Evolutionary conservation across 2,113 vertebrate species (phyloP), one percentile per base, ranked within the genome.

Genomic region (Montifringilla adamsi): DNA sequence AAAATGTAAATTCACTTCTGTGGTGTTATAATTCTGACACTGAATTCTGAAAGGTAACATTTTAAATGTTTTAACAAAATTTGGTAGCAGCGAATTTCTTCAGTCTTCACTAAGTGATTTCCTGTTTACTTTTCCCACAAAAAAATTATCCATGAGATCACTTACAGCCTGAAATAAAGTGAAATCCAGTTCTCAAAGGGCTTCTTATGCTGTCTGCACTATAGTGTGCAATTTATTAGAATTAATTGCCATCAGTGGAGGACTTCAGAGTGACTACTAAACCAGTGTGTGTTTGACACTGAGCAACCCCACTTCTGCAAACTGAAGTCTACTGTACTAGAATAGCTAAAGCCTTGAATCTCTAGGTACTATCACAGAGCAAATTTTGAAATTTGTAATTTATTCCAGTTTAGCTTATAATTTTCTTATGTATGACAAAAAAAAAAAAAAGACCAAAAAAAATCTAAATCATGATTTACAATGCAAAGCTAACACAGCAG

Each of bases 1-100:
- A 84, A 97, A 97, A 94, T 97, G 96, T 95, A 94, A 95, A 97
- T 95, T 94, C 84, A 87, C 88, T 95, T 95, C 93, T 91, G 93
- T 94, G 87, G 89, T 95, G 93, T 90, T 93, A 87, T 22, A 90
- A 85, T 91, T 95, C 82, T 93, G 93, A 87, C 95, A 93, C 75
- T 83, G 72, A 94, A 91, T 85, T 75, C 79, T 96, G 84, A 94
- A 95, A 95, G 93, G 94, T 96, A 96, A 70, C 46, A 23, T 95
- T 91, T 93, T 20, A 83, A 83, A 73, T 66, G 70, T 73, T 95
- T 87, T 68, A 86, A 74, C 49, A 88, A 86, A 76, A 93, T 81
- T 81, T 47, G n/a, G 74, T 93, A 58, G 59, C 62, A 79, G 44
- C 3, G 10, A 50, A 70, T 81, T 92, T 96, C 63, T 84, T 73